Conservation (phyloP, 2,888 invertebrate genomes). For the Drosophila mercatorum region DNA sequence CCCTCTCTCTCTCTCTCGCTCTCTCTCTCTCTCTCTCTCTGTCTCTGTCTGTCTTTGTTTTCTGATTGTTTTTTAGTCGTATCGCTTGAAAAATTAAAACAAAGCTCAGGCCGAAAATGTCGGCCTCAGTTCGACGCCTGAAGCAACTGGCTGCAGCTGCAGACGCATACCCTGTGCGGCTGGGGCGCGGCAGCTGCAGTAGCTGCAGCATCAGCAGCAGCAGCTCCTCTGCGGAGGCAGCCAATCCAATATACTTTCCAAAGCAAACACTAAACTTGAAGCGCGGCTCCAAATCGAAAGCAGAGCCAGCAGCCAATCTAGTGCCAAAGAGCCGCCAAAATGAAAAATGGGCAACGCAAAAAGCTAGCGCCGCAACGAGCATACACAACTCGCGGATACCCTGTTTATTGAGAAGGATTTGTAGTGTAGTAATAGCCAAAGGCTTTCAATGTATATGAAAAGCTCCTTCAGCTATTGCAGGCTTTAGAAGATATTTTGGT, state of each 20-base stretch:
- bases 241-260: slow-evolving; percentile 80
- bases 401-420: neutral
- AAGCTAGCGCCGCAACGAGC: neutral
- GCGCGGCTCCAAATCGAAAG: slow-evolving; percentile 49
- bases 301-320: slow-evolving; percentile 52
- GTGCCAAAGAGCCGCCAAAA: slow-evolving; percentile 49
- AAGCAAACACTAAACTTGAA: slow-evolving; percentile 76
- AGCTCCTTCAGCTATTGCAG: neutral
- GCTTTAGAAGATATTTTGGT: neutral
- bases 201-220: too few species aligned
- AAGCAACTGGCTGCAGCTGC: slow-evolving; percentile 25
- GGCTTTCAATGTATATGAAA: neutral
- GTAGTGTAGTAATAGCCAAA: neutral
- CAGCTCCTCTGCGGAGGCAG: slow-evolving; percentile 18
- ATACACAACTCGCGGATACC: slow-evolving; percentile 1
- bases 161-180: neutral
- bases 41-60: neutral
- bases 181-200: neutral
- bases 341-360: slow-evolving; percentile 24
- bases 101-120: slow-evolving; percentile 56
- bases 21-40: neutral
- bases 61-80: slow-evolving; percentile 47
- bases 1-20: neutral
- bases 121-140: slow-evolving; percentile 43
- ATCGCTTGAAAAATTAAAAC: slow-evolving; percentile 53